Evolutionary conservation across 2,888 invertebrate genomes (phyloP).

Genomic region (Microplitis deprimator): DNA sequence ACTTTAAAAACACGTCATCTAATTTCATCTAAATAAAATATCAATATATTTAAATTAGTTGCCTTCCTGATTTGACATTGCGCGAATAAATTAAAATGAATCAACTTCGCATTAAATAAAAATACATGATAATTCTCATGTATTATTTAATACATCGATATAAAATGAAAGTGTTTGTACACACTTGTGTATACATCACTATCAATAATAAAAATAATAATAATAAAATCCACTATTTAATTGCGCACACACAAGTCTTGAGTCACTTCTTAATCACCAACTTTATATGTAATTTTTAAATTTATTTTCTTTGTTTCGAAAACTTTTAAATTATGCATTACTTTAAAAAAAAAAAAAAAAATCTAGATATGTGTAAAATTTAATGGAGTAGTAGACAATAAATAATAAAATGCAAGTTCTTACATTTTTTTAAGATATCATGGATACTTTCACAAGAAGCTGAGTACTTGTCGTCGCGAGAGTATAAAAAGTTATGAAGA

Average conservation of each 20-base stretch:
- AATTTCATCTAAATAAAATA: too few relatives aligned
- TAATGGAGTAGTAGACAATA: too few relatives aligned
- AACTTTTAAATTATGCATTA: background rate
- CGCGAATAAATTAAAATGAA: background rate
- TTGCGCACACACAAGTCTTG: slow-evolving; percentile 1
- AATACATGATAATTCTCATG: background rate
- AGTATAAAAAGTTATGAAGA: slow-evolving; percentile 30
- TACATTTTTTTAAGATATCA: slow-evolving; percentile 9
- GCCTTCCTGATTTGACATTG: background rate
- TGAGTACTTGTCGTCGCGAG: slow-evolving; percentile 15
- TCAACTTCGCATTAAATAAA: background rate
- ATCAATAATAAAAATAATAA: background rate
- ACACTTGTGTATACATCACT: background rate
- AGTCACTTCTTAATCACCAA: background rate
- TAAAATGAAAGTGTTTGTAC: background rate
- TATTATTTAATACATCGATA: background rate
- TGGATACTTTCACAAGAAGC: slow-evolving; percentile 27
- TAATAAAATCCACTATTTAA: background rate
- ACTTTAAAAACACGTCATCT: too few relatives aligned
- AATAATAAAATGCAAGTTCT: background rate
- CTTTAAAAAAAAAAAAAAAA: too few relatives aligned
- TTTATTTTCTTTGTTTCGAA: background rate
- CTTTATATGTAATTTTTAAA: background rate
- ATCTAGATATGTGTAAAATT: too few relatives aligned
- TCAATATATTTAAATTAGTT: background rate